Conservation (phyloP, 2,797 vertebrate genomes). For the Glossophaga mutica region DNA sequence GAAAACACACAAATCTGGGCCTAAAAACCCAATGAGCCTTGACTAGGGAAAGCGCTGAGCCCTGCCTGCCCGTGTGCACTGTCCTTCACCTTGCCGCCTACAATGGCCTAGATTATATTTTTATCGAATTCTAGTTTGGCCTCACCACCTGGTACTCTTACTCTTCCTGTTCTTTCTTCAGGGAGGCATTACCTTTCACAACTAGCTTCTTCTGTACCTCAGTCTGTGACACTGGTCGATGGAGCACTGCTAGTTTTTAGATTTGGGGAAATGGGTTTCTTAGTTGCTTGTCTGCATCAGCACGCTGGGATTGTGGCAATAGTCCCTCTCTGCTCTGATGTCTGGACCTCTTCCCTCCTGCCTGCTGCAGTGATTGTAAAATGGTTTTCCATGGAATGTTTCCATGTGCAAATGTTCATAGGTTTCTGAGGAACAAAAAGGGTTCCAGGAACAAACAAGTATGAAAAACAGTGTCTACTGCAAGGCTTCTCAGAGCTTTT, state of each 20-base stretch:
- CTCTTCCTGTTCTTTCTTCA: not conserved
- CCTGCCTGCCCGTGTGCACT: not conserved
- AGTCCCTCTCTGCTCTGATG: not conserved
- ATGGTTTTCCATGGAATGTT: not conserved
- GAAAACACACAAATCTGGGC: not conserved
- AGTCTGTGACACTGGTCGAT: not conserved
- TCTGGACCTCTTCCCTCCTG: not conserved
- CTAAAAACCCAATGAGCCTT: not conserved
- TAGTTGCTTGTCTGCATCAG: not conserved
- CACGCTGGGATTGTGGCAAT: not conserved
- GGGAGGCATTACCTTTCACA: not conserved
- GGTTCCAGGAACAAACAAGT: conserved; percentile 20
- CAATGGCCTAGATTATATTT: not conserved
- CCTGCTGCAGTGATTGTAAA: not conserved
- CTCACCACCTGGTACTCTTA: not conserved
- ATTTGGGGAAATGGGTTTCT: not conserved
- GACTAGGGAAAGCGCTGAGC: not conserved
- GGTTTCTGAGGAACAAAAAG: conserved; percentile 42
- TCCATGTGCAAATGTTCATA: not conserved
- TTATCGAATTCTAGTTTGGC: not conserved
- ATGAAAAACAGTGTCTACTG: conserved; percentile 30
- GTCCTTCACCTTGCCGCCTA: not conserved
- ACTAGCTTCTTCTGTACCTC: not conserved
- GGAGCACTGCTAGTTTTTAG: not conserved
- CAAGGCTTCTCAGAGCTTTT: conserved; percentile 44